Conservation (phyloP, 2,113 vertebrate genomes). For the Lepisosteus oculatus region DNA sequence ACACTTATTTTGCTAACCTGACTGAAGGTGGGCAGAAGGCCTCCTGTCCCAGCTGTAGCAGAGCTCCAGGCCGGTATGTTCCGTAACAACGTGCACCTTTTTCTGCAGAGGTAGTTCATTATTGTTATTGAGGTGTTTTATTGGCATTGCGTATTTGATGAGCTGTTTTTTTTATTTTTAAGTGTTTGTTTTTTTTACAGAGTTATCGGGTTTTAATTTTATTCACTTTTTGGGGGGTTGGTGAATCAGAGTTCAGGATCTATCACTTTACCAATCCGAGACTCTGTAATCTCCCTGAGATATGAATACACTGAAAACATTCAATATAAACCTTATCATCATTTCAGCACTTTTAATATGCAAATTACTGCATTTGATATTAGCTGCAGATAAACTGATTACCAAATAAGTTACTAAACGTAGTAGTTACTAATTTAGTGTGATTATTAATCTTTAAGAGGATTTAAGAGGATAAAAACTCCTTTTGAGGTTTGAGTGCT, state of each 20-base stretch:
- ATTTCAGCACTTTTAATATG: slow-evolving; percentile 38
- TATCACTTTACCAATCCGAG: slow-evolving; percentile 49
- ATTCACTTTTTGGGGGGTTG: slow-evolving; percentile 28
- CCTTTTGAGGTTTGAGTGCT: slow-evolving; percentile 20
- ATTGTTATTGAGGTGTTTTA: slow-evolving; percentile 64
- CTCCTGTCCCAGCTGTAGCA: slow-evolving; percentile 45
- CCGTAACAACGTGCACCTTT: slow-evolving; percentile 67
- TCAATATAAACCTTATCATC: slow-evolving; percentile 27
- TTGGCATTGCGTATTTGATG: slow-evolving; percentile 58
- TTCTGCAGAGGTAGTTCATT: slow-evolving; percentile 65
- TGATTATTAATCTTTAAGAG: slow-evolving; percentile 39
- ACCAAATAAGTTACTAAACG: slow-evolving; percentile 51
- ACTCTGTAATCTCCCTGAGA: slow-evolving; percentile 44
- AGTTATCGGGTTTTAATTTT: slow-evolving; percentile 36
- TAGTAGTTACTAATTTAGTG: too few species aligned
- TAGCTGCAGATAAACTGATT: slow-evolving; percentile 45
- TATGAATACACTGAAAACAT: slow-evolving; percentile 26
- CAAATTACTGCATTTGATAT: slow-evolving; percentile 15
- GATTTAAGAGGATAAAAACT: slow-evolving; percentile 43
- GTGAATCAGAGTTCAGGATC: slow-evolving; percentile 42
- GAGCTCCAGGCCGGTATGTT: slow-evolving; percentile 57
- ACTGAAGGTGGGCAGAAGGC: too few species aligned
- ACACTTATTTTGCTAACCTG: too few species aligned
- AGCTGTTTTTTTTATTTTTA: slow-evolving; percentile 30
- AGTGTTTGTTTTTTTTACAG: slow-evolving; percentile 32